Evolutionary conservation across 2,797 vertebrate species (phyloP).

Genomic region (Anabas testudineus): DNA sequence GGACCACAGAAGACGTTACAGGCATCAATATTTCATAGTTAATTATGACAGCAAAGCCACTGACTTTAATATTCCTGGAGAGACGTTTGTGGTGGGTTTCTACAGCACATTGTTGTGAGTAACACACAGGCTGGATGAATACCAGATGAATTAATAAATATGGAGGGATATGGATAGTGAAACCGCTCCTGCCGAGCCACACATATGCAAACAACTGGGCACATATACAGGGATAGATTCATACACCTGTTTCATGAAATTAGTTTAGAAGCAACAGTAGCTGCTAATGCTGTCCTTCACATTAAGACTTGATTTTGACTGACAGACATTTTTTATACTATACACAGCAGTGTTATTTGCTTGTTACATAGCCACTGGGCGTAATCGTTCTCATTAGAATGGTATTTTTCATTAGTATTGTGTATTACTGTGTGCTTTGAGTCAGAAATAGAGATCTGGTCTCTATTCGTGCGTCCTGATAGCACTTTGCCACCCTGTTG

Average conservation of each 20-base stretch:
- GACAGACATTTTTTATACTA: background rate
- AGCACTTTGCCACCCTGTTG: slow-evolving; percentile 2
- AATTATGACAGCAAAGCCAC: slow-evolving; percentile 80
- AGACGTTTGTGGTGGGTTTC: slow-evolving; percentile 43
- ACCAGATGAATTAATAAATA: slow-evolving; percentile 70
- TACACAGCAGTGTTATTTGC: background rate
- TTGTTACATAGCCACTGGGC: too few relatives aligned
- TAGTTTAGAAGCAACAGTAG: slow-evolving; percentile 18
- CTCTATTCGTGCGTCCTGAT: background rate
- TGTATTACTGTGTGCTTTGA: background rate
- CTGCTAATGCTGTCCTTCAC: background rate
- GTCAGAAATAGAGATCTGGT: background rate
- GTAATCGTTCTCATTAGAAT: background rate
- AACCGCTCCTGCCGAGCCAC: slow-evolving; percentile 9
- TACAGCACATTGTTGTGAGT: slow-evolving; percentile 53
- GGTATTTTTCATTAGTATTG: background rate
- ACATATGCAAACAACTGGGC: background rate
- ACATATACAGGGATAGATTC: background rate
- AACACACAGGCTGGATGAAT: slow-evolving; percentile 55
- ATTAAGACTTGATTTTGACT: background rate
- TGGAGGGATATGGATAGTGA: slow-evolving; percentile 54
- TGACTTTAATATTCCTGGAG: slow-evolving; percentile 77
- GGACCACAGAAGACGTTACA: slow-evolving; percentile 75
- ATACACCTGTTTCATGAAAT: background rate
- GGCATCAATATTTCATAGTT: slow-evolving; percentile 85